Evolutionary conservation across 1,140 invertebrate genomes (phyloP), one percentile per base, ranked within the genome.

Genomic region (Oedothorax gibbosus): DNA sequence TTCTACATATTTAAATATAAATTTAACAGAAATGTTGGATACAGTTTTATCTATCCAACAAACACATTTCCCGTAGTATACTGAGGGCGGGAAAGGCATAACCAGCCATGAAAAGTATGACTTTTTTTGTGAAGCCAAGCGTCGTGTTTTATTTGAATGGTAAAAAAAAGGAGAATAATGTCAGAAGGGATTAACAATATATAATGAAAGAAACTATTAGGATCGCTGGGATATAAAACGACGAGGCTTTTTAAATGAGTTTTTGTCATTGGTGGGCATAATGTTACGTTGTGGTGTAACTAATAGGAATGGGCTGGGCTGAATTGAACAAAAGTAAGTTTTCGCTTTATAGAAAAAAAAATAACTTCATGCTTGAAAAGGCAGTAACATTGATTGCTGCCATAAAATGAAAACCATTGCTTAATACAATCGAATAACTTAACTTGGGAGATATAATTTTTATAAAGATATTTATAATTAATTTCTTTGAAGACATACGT

Each of bases 81-180:
- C 35, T 35, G 35, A 35, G 80, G 80, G 80, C 80, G 80, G 78
- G 20, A 54, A 71, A 49, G 54, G 56, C 80, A 82, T 82, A 82
- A 82, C 80, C 69, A 73, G 80, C 68, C 80, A 82, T 82, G 80
- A 82, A 68, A 82, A 15, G 15, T 53, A 56, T 49, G 69, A 57
- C 80, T 57, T 82, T 82, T 35, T 82, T 69, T 72, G 65, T 73
- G 60, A 62, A 82, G 14, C 56, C 69, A 65, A 20, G 68, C 68
- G 66, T 71, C 50, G 51, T 14, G 53, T 53, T 66, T 57, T 75
- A 56, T 21, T 66, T 20, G n/a, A 68, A 79, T 18, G 35, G 35
- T 35, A 35, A 66, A 66, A 75, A 60, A 72, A 9, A 72, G 56
- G 57, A 75, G 20, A 57, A 71, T 71, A 71, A 71, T 71, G 54